A percentile compares a stretch with the other conserved stretches of the same genome.
These are phyloP conservation scores for Cuniculus paca DNA, from an alignment of 2,797 vertebrate genomes.

Conservation along the genomic window DNA sequence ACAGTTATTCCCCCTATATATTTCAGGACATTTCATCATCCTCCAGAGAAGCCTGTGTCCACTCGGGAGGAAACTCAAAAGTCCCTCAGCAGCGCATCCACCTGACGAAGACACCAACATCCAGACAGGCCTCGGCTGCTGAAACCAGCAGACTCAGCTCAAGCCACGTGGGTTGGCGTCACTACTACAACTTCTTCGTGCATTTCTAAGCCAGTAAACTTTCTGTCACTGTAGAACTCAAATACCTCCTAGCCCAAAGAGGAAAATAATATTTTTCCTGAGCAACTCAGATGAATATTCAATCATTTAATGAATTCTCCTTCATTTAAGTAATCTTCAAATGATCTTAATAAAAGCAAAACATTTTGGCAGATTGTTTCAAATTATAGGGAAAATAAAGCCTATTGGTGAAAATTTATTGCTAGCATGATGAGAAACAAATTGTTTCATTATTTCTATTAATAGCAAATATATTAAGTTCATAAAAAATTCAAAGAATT, in stretches of 20 bases:
- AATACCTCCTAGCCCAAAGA: neutral
- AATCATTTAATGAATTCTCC: constrained; percentile 9
- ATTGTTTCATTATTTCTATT: neutral
- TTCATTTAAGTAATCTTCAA: constrained; percentile 50
- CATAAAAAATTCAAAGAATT: constrained; percentile 30
- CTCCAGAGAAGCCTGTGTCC: neutral
- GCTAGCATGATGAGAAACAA: constrained; percentile 49
- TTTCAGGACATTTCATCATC: constrained; percentile 38
- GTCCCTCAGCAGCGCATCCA: neutral
- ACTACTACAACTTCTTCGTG: neutral
- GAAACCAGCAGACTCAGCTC: constrained; percentile 37
- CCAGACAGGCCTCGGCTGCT: neutral
- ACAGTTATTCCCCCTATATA: neutral
- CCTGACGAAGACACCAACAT: neutral
- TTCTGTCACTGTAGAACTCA: neutral
- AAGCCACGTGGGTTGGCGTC: neutral
- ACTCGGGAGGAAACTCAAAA: neutral
- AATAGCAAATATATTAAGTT: neutral
- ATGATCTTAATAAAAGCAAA: constrained; percentile 41
- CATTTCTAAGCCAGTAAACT: constrained; percentile 21
- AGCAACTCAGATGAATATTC: neutral
- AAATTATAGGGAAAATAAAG: constrained; percentile 9
- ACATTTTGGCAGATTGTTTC: neutral
- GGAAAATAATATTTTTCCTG: constrained; percentile 25
- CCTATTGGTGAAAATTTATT: neutral